Base-by-base conservation (phyloP, 2,797 vertebrate genomes). In the Rhyacichthys aspro region DNA sequence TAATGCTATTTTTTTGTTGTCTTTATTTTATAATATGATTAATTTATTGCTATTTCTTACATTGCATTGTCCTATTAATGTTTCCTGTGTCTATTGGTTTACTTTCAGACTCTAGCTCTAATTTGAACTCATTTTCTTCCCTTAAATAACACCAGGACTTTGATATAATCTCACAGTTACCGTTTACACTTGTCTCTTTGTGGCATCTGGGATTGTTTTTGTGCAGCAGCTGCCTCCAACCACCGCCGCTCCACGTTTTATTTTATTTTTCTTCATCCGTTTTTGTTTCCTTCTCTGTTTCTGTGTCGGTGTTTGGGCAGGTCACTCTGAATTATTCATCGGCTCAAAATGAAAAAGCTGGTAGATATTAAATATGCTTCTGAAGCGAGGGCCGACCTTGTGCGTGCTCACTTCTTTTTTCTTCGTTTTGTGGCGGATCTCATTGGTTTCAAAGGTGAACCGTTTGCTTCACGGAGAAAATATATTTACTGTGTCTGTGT, bases 261-360 rank as follows among this genome's bases (percentile, higher is more conserved):
- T 34, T 65, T 43, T 59, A 52, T 56, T 58, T 65, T 47, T 14
- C 53, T 43, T 34, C 38, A 57, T 55, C 49, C 45, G 15, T 61
- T 39, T 42, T 70, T 55, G 59, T 52, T 68, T 46, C 72, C 60
- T 76, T 47, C 67, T 61, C 62, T 70, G 17, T 68, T 64, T 74
- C 74, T 71, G 75, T 75, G 76, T 82, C 81, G 68, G 70, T 79
- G 71, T 85, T 89, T 28, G 86, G 86, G 86, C 89, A 91, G 89
- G 89, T 91, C 88, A 90, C 84, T 86, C 87, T 92, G 89, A 91
- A 92, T 92, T 89, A 92, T 92, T 91, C 89, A 91, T 90, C 81
- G 83, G 82, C 74, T 82, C 78, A 82, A 89, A 92, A 92, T 90
- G 87, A 90, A 91, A 90, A 89, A 90, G 85, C 89, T 89, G 83